A percentile compares a stretch with the other conserved stretches of the same genome.
These are phyloP conservation scores for Neoarius graeffei DNA, from an alignment of 2,113 vertebrate species.

Conservation along the genomic window DNA sequence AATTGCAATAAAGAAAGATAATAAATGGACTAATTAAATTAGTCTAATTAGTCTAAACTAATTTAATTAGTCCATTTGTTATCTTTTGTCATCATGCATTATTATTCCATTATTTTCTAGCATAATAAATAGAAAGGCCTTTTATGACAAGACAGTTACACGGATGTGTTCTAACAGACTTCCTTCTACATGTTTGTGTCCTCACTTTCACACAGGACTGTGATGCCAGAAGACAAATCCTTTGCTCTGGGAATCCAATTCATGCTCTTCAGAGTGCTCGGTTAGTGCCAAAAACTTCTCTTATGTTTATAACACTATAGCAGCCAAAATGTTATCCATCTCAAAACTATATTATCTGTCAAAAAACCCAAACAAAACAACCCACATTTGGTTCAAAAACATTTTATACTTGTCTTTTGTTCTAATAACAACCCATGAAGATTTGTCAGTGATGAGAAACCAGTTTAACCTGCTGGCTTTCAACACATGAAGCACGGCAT, in stretches of 20 bases:
- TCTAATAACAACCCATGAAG: neutral
- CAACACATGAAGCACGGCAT: neutral
- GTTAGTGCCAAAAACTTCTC: conserved; percentile 68
- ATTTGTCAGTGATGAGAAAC: neutral
- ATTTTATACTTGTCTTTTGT: neutral
- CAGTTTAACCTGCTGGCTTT: neutral
- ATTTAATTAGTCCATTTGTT: no score
- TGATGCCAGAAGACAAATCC: conserved; percentile 83
- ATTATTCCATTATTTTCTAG: neutral
- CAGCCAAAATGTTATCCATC: no score
- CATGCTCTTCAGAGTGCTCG: conserved; percentile 87
- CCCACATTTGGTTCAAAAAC: neutral
- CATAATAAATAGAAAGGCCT: neutral
- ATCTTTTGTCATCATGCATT: no score
- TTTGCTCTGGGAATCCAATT: conserved; percentile 91
- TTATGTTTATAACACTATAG: neutral
- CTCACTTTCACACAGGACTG: conserved; percentile 70
- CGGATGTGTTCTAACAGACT: neutral
- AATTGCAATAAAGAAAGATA: no score
- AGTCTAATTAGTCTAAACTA: no score
- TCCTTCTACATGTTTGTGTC: neutral
- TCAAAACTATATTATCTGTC: neutral
- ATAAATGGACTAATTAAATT: no score
- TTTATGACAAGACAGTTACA: neutral
- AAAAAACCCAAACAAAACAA: neutral